phyloP scores from a whole-genome alignment of 2,888 invertebrate genomes.

The Eupithecia abbreviata region DNA sequence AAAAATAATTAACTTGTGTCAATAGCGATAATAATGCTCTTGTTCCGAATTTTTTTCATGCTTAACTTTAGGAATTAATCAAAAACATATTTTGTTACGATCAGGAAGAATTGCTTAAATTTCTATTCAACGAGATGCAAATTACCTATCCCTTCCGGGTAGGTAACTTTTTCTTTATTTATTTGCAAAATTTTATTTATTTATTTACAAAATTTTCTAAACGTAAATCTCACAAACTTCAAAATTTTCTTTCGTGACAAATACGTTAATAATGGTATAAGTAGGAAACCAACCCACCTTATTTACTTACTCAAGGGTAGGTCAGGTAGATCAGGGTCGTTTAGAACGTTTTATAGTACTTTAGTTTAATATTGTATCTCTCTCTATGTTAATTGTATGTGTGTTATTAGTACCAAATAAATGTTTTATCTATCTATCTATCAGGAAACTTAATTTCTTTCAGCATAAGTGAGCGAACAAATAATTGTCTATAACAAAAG shows the following conservation, averaged over 20 bases:
- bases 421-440: too few species aligned
- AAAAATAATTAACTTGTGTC: not conserved
- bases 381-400: too few species aligned
- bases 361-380: too few species aligned
- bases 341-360: too few species aligned
- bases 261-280: not conserved
- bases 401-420: too few species aligned
- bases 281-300: not conserved
- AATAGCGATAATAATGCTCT: not conserved
- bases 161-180: not conserved
- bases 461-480: not conserved
- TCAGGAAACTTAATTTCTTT: not conserved
- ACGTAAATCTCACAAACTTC: too few species aligned
- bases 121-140: not conserved
- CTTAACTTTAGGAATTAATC: not conserved
- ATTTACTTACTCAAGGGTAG: not conserved
- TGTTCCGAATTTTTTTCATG: not conserved
- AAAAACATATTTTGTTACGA: not conserved
- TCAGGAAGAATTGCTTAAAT: not conserved
- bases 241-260: not conserved
- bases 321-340: not conserved
- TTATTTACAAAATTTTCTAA: too few species aligned
- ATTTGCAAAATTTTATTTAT: too few species aligned
- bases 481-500: not conserved
- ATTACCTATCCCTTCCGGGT: too few species aligned